These are phyloP conservation scores for Theocolax elegans DNA, from an alignment of 1,140 invertebrate genomes.

Conservation along the genomic window DNA sequence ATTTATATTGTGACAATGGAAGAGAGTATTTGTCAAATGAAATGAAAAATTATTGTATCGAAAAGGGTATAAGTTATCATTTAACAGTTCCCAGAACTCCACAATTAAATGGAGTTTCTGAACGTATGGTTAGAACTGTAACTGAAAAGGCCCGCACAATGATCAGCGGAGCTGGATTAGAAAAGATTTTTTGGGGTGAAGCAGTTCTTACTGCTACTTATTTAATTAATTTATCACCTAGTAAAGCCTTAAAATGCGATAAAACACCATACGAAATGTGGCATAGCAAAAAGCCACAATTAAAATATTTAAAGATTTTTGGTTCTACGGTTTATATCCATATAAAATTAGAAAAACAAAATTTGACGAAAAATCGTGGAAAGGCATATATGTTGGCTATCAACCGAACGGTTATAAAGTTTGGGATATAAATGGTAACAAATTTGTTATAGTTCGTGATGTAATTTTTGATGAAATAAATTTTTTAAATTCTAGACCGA, in stretches of 20 bases:
- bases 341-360: constrained; percentile 57
- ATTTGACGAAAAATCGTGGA: constrained; percentile 60
- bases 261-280: constrained; percentile 58
- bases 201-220: no score
- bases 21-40: not conserved
- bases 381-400: constrained; percentile 61
- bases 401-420: constrained; percentile 63
- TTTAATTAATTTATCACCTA: constrained; percentile 63
- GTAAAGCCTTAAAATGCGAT: constrained; percentile 49
- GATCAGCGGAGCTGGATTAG: not conserved
- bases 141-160: not conserved
- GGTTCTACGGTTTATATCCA: constrained; percentile 60
- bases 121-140: not conserved
- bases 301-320: constrained; percentile 65
- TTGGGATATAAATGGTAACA: constrained; percentile 53
- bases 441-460: constrained; percentile 57
- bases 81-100: no score
- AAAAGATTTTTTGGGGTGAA: no score
- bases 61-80: not conserved
- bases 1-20: no score
- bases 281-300: constrained; percentile 56
- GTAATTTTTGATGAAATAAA: constrained; percentile 61
- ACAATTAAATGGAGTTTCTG: not conserved
- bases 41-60: no score
- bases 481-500: constrained; percentile 52